A percentile compares a stretch with the other conserved stretches of the same genome.
phyloP scores from a whole-genome alignment of 2,113 vertebrate species.

The Campylomormyrus numenius region DNA sequence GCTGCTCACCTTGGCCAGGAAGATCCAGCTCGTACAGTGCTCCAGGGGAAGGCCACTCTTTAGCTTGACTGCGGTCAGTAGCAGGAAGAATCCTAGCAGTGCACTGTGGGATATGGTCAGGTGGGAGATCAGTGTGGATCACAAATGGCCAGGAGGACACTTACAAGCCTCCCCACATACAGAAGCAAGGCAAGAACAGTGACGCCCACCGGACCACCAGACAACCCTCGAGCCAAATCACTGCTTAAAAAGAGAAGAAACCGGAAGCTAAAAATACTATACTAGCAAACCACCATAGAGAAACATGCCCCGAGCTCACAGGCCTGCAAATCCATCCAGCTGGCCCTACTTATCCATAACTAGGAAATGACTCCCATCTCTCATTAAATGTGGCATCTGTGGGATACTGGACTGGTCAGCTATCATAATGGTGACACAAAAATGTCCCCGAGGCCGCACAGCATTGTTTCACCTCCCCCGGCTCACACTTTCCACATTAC shows the following conservation, averaged over 20 bases:
- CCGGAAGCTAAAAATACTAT: not conserved
- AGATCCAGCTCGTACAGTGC: slow-evolving; percentile 73
- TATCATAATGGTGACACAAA: not conserved
- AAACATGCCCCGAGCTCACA: not conserved
- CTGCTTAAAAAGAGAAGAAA: not conserved
- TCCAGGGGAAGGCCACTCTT: slow-evolving; percentile 65
- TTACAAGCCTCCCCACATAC: not conserved
- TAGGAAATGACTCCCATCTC: not conserved
- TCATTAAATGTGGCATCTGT: not conserved
- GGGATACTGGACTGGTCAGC: not conserved
- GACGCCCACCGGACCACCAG: not conserved
- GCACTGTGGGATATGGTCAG: slow-evolving; percentile 58
- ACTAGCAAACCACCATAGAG: not conserved
- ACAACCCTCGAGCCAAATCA: not conserved
- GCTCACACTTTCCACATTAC: not conserved
- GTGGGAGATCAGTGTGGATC: not conserved
- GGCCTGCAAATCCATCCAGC: not conserved
- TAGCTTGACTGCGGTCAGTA: slow-evolving; percentile 72
- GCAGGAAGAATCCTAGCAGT: slow-evolving; percentile 78
- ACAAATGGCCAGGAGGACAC: not conserved
- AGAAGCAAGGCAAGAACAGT: not conserved
- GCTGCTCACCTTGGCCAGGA: slow-evolving; percentile 80
- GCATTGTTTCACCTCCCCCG: not conserved
- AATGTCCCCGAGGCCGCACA: not conserved
- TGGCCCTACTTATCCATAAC: not conserved